phyloP scores from a whole-genome alignment of 2,888 invertebrate genomes.

The Luperina nickerlii region DNA sequence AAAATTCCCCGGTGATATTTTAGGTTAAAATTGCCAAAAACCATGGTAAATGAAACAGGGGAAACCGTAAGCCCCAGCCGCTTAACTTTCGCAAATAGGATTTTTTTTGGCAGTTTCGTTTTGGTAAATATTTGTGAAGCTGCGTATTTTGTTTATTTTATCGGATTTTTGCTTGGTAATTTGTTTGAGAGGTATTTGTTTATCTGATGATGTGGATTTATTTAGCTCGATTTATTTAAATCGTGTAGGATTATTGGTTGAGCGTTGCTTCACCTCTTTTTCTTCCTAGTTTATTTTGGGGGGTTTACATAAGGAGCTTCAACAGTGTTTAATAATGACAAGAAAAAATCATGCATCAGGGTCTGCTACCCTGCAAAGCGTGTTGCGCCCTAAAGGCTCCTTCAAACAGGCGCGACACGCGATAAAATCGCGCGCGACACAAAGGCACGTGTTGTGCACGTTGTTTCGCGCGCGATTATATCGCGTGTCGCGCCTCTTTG shows the following conservation, averaged over 20 bases:
- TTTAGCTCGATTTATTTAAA: slow-evolving; percentile 7
- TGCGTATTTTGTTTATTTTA: slow-evolving; percentile 48
- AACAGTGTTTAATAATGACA: neutral
- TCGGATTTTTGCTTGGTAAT: slow-evolving; percentile 11
- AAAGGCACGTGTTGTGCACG: no score
- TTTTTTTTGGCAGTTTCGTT: slow-evolving; percentile 48
- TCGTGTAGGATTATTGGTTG: neutral
- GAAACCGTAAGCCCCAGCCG: slow-evolving; percentile 43
- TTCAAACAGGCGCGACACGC: no score
- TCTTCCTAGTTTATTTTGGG: neutral
- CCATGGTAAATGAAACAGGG: slow-evolving; percentile 61
- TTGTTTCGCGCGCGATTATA: no score
- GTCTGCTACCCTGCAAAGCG: neutral
- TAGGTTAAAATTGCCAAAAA: slow-evolving; percentile 64
- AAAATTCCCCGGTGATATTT: slow-evolving; percentile 61
- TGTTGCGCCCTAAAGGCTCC: no score
- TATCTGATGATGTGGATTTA: slow-evolving; percentile 6
- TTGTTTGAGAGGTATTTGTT: slow-evolving; percentile 15
- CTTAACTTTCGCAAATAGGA: slow-evolving; percentile 58
- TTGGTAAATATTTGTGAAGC: slow-evolving; percentile 53
- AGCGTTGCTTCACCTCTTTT: neutral
- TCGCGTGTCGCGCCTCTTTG: no score
- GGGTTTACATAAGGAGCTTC: neutral
- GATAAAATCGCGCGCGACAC: no score
- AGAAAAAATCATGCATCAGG: neutral